These are phyloP conservation scores for Nephrotoma flavescens DNA, from an alignment of 2,888 invertebrate species.

Conservation along the genomic window DNA sequence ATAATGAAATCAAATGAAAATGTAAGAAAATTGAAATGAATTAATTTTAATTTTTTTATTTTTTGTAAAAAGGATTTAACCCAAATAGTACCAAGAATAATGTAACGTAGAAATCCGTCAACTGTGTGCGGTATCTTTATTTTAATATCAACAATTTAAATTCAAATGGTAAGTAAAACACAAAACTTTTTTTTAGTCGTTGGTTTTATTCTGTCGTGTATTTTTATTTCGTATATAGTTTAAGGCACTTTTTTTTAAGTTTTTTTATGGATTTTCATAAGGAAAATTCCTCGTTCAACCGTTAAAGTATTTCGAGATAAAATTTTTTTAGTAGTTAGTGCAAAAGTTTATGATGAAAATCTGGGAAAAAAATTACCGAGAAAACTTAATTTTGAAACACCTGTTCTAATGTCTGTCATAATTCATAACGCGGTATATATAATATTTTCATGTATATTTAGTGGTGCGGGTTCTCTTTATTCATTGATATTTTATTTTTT, in stretches of 20 bases:
- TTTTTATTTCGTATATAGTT: not conserved
- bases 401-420: not conserved
- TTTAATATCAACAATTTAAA: not conserved
- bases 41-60: too few relatives aligned
- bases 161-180: not conserved
- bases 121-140: not conserved
- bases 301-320: not conserved
- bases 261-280: not conserved
- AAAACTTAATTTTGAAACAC: not conserved
- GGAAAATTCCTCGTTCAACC: not conserved
- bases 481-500: not conserved
- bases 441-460: not conserved
- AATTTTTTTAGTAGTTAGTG: not conserved
- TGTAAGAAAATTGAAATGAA: not conserved
- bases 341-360: not conserved
- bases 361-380: not conserved
- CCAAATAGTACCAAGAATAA: not conserved
- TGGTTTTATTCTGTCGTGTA: not conserved
- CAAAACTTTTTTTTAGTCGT: not conserved
- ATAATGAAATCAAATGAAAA: not conserved
- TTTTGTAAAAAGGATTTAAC: not conserved
- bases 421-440: not conserved
- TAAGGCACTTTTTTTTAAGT: not conserved
- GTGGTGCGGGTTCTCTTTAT: not conserved
- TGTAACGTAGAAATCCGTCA: not conserved